Base-by-base conservation (phyloP, 2,797 vertebrate genomes). In the Hoplostethus atlanticus region DNA sequence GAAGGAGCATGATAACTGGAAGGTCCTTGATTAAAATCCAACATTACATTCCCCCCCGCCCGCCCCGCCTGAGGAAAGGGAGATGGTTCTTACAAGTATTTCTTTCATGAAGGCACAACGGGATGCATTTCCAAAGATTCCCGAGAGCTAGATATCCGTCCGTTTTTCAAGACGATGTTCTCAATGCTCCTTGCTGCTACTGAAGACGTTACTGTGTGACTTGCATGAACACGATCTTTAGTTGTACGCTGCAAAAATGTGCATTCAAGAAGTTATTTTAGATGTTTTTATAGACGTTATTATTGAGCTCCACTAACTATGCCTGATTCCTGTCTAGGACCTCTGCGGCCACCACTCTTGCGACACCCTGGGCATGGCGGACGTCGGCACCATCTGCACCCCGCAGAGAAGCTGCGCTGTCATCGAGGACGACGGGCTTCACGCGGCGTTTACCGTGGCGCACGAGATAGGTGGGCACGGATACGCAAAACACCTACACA, bases 281-380 rank as follows among this genome's bases (percentile, higher is more conserved):
- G 21, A 21, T 21, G 21, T 21, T 21, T 21, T 21, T 21, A 21
- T 21, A 21, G 21, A 21, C 1, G 21, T 21, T 21, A 21, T 21
- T 21, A 21, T 21, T 21, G 21, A 21, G 3, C 34, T 5, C 38
- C 15, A 46, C 42, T 71, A 48, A 71, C 68, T 94, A 94, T 94
- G 95, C 93, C 93, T 95, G 64, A 94, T 91, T 90, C 36, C 25
- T 2, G 58, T 91, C 67, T 93, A 99, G 98, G 97, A 99, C 93
- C 96, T 99, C 87, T 99, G 98, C 71, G 98, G 98, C 84, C 97
- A 99, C 91, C 97, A 99, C 94, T 99, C 97, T 71, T 99, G 98
- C 38, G 98, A 99, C 93, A 99, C 98, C 64, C 96, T 99, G 92
- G 98, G 98, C 91, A 99, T 99, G 98, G 98, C 98, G 64, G 98